Evolutionary conservation across 2,888 invertebrate genomes (phyloP).

Genomic region (Nemotelus pantherinus): DNA sequence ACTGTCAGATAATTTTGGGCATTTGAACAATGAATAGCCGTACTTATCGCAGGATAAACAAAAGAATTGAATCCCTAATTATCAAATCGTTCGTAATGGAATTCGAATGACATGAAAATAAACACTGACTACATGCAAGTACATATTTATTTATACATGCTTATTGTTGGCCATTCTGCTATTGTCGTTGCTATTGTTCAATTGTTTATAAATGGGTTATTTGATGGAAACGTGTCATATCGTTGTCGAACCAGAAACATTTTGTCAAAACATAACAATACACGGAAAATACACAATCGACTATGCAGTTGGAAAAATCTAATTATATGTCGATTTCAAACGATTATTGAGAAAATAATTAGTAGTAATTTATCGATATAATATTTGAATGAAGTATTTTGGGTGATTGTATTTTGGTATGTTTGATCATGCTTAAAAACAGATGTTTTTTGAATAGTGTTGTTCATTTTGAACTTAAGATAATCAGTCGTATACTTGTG

Average conservation of each 20-base stretch:
- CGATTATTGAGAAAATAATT: slow-evolving; percentile 6
- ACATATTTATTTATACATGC: too few species aligned
- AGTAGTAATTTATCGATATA: slow-evolving; percentile 4
- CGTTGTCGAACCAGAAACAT: background rate
- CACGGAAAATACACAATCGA: background rate
- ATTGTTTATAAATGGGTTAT: background rate
- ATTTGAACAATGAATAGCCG: background rate
- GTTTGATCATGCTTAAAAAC: background rate
- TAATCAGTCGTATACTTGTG: too few species aligned
- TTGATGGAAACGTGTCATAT: slow-evolving; percentile 25
- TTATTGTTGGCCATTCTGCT: background rate
- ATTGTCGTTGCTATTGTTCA: background rate
- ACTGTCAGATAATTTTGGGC: too few species aligned
- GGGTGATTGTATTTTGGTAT: background rate
- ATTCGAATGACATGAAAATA: slow-evolving; percentile 25
- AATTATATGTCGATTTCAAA: slow-evolving; percentile 33
- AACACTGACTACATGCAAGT: background rate
- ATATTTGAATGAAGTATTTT: background rate
- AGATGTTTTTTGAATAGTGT: too few species aligned
- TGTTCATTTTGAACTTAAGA: too few species aligned
- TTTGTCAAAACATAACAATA: background rate
- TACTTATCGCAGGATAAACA: background rate
- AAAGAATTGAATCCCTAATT: slow-evolving; percentile 10
- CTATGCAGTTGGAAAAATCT: slow-evolving; percentile 8
- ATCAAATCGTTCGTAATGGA: slow-evolving; percentile 24